Evolutionary conservation across 2,888 invertebrate species (phyloP), one percentile per base, ranked within the genome.

Genomic region (Scaptomyza polygonia): DNA sequence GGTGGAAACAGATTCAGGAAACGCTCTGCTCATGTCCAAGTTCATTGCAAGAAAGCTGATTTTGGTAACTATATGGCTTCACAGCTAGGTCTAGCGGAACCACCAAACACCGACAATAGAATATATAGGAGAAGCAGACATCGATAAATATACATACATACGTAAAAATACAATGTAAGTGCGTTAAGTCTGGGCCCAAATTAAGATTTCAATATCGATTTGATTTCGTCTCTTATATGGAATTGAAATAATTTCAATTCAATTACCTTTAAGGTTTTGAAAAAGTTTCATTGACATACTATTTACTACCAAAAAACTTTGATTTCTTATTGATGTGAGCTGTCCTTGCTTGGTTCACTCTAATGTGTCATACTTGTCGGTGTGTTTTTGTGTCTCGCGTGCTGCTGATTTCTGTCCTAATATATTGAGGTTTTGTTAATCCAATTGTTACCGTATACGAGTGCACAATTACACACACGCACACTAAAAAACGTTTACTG

Each of bases 381-480:
- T 42, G 27, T 25, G 29, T 52, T 72, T 56, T 1, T 63, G 48
- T 58, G 61, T 52, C 67, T 58, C 49, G 58, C 36, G 40, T 52
- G 58, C 54, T 65, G 69, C 61, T 69, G 77, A 65, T 75, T 75
- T 75, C 47, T 42, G 44, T 59, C 16, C 11, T 66, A 51, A 9
- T 66, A 51, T 71, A 75, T 66, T 56, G 62, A 42, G 62, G 57
- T 63, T 27, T 47, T 69, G 77, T 77, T 90, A 90, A 90, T 90
- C 90, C 90, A 90, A 90, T 90, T 90, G 89, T 89, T 75, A 61
- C 30, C 42, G 58, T 64, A 69, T 44, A 39, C 39, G 44, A 44
- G 44, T 55, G 58, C 40, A 74, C 54, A 52, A 25, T 58, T 5
- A 48, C n/a, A 51, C n/a, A 30, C 18, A 47, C 32, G 21, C 14